Base-by-base conservation (phyloP, 2,888 invertebrate genomes). In the Synanthedon formicaeformis region DNA sequence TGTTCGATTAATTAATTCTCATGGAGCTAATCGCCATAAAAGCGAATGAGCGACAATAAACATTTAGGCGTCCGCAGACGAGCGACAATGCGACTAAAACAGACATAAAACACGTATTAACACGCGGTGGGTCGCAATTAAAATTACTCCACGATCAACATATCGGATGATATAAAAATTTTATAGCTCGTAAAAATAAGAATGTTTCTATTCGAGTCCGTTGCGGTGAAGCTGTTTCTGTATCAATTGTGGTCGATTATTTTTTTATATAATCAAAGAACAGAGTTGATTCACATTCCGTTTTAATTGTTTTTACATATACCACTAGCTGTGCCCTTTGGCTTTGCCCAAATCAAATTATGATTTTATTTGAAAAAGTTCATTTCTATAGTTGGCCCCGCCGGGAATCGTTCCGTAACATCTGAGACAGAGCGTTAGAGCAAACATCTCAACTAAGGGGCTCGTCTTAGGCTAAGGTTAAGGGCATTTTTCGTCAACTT, bases 71-170 rank as follows among this genome's bases (percentile, higher is more conserved):
- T 55, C 55, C 57, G 52, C 53, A 48, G 53, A 56, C 59, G 61
- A 61, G 60, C 59, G 62, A 61, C 64, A 69, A 68, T 70, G 70
- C 69, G 71, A 68, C 63, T 63, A 58, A 61, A 65, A 64, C 55
- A 61, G 56, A 65, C 66, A 68, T 79, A 75, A 81, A 78, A 73
- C 63, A 65, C 65, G 63, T 67, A 72, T 78, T 67, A 73, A 67
- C 73, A 68, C 75, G 72, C 74, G 82, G 83, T 80, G 78, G 83
- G 75, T 75, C 62, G 67, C 76, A 75, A 78, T 81, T 81, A 81
- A 79, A 77, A 72, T 75, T 72, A 76, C 73, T 71, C 66, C 61
- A 57, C 72, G 69, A 75, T 74, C 77, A 79, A 79, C 77, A 79
- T 78, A 72, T 71, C 67, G 63, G 58, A 58, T 57, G 50, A 63